A percentile compares a stretch with the other conserved stretches of the same genome.
These are phyloP conservation scores for Cochlearius cochlearius DNA, from an alignment of 2,113 vertebrate species.

Conservation along the genomic window DNA sequence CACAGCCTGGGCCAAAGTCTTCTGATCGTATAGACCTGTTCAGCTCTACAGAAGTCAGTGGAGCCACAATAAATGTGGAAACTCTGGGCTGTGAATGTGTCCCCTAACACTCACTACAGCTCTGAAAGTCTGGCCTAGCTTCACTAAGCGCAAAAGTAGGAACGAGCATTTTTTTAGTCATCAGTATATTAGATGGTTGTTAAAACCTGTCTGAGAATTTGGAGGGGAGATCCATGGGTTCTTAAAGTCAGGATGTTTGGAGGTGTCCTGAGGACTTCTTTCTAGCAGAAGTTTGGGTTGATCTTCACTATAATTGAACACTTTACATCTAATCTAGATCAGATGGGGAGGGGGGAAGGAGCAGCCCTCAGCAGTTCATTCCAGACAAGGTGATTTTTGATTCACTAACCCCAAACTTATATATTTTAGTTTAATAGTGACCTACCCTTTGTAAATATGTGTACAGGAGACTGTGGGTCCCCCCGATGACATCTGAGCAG, in stretches of 20 bases:
- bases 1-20: not conserved
- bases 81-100: not conserved
- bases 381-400: constrained; percentile 39
- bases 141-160: not conserved
- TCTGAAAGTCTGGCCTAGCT: not conserved
- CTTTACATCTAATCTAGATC: constrained; percentile 22
- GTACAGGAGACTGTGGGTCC: not conserved
- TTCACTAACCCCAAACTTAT: not conserved
- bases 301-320: not conserved
- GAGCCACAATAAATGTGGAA: not conserved
- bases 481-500: not conserved
- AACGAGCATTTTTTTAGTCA: not conserved
- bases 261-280: not conserved
- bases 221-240: not conserved
- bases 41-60: not conserved
- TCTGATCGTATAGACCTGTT: not conserved
- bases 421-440: constrained; percentile 19
- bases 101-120: not conserved
- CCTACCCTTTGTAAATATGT: not conserved
- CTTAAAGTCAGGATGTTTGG: not conserved
- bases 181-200: not conserved
- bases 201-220: constrained; percentile 9
- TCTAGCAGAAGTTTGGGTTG: not conserved
- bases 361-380: not conserved
- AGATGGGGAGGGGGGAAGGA: not conserved